Evolutionary conservation across 2,888 invertebrate species (phyloP).

Genomic region (Bellardia pandia): DNA sequence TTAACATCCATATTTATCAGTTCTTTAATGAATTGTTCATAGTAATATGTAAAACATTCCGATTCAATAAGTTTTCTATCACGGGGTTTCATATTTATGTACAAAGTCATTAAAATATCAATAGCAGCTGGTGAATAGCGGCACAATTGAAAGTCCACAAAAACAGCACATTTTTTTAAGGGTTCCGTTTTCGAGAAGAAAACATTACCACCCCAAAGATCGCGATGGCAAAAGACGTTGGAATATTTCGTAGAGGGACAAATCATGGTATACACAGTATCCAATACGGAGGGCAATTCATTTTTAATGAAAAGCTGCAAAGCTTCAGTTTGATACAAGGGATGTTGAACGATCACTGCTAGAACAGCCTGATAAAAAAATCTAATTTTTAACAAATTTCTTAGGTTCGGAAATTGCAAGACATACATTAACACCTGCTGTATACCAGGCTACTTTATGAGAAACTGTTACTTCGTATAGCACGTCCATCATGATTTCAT

Average conservation of each 20-base stretch:
- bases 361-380: constrained; percentile 73
- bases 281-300: constrained; percentile 77
- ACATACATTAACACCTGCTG: constrained; percentile 77
- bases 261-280: constrained; percentile 78
- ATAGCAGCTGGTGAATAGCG: constrained; percentile 81
- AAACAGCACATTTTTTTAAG: constrained; percentile 74
- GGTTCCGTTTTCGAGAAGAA: constrained; percentile 77
- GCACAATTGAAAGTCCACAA: constrained; percentile 82
- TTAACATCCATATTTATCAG: constrained; percentile 78
- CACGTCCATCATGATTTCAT: constrained; percentile 75
- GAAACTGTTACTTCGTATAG: constrained; percentile 77
- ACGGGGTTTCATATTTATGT: constrained; percentile 77
- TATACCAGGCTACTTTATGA: constrained; percentile 78
- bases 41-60: constrained; percentile 75
- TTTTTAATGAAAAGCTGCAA: constrained; percentile 77
- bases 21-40: constrained; percentile 77
- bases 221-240: constrained; percentile 84
- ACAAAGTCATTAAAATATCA: constrained; percentile 80
- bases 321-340: constrained; percentile 74
- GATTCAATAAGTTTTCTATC: constrained; percentile 74
- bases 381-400: background rate
- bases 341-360: constrained; percentile 77
- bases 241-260: constrained; percentile 81
- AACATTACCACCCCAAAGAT: constrained; percentile 82
- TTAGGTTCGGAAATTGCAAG: background rate